Percentiles rank a stretch among this genome's conserved stretches.
phyloP scores from a whole-genome alignment of 2,888 invertebrate genomes.

The Allygus modestus region DNA sequence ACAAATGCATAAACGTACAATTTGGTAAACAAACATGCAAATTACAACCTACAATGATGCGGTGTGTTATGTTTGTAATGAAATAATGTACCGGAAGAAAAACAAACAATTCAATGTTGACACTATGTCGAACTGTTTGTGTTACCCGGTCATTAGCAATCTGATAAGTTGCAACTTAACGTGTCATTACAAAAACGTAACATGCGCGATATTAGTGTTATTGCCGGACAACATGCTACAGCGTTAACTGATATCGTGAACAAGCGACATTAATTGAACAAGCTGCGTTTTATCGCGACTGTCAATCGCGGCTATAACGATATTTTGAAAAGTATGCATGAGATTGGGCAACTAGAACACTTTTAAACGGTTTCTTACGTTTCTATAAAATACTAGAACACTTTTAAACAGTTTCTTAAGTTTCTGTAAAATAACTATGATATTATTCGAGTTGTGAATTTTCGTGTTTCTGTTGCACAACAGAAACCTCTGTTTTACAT shows the following conservation, averaged over 20 bases:
- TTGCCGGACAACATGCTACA: neutral
- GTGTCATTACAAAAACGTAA: slow-evolving; percentile 16
- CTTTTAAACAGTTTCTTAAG: too few relatives aligned
- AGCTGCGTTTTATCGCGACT: neutral
- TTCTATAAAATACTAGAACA: too few relatives aligned
- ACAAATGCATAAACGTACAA: too few relatives aligned
- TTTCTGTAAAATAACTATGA: too few relatives aligned
- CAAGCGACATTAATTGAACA: slow-evolving; percentile 12
- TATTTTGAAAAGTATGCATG: neutral
- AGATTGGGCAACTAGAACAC: too few relatives aligned
- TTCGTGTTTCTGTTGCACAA: too few relatives aligned
- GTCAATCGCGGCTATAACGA: neutral
- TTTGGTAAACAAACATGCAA: too few relatives aligned
- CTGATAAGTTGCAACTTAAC: slow-evolving; percentile 9
- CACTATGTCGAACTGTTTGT: neutral
- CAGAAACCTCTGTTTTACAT: too few relatives aligned
- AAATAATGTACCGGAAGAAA: neutral
- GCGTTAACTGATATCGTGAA: neutral
- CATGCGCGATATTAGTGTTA: slow-evolving; percentile 2
- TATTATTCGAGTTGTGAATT: too few relatives aligned
- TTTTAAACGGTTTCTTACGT: too few relatives aligned
- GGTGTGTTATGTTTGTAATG: too few relatives aligned
- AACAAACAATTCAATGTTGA: neutral
- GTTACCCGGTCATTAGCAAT: neutral
- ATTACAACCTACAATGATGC: too few relatives aligned